phyloP scores from a whole-genome alignment of 2,113 vertebrate genomes.

The Thinocorus orbignyianus region DNA sequence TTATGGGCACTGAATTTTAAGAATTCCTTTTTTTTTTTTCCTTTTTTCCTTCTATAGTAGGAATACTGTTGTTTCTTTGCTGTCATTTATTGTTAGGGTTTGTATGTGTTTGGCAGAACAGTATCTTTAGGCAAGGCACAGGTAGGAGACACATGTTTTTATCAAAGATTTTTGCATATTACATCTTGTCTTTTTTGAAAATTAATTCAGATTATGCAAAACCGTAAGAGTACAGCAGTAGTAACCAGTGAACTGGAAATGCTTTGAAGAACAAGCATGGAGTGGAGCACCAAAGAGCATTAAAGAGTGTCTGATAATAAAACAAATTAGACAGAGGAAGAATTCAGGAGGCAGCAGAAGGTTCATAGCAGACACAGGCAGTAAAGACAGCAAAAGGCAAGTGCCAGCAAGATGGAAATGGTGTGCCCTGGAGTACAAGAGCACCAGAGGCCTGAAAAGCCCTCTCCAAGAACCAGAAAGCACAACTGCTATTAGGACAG shows the following conservation, averaged over 20 bases:
- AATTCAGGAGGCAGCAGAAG: neutral
- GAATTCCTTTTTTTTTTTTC: neutral
- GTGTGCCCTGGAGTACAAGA: rapidly evolving
- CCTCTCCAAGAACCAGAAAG: neutral
- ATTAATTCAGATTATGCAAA: neutral
- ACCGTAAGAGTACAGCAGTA: neutral
- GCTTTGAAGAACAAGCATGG: neutral
- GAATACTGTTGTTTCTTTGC: neutral
- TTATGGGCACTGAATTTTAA: neutral
- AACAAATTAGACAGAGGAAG: neutral
- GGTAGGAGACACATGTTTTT: neutral
- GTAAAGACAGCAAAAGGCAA: neutral
- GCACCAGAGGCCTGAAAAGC: neutral
- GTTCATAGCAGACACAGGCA: neutral
- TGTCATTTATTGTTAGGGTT: neutral
- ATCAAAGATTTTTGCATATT: neutral
- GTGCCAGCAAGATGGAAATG: neutral
- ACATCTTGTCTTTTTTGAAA: neutral
- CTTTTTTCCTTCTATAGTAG: neutral
- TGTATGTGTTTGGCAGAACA: neutral
- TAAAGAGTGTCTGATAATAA: neutral
- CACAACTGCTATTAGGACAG: neutral
- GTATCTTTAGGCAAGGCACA: neutral
- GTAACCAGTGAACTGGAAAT: neutral
- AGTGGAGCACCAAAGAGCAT: neutral